Base-by-base conservation (phyloP, 1,140 invertebrate species). In the Patella vulgata region DNA sequence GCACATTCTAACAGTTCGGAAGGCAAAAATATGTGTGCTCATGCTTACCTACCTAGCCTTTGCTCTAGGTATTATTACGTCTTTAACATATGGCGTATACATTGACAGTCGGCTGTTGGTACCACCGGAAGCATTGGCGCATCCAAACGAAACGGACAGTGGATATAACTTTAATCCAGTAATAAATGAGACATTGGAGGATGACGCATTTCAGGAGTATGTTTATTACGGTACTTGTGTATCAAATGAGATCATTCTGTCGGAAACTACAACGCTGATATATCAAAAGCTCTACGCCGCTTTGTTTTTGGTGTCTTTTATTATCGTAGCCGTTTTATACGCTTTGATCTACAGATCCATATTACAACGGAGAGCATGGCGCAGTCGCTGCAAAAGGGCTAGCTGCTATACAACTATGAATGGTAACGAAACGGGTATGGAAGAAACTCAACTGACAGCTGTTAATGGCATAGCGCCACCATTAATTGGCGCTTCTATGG, bases 201-300 rank as follows among this genome's bases (percentile, higher is more conserved):
- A 8, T 2, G 0, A 19, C 23, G 19, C 40, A 23, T 27, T 21
- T n/a, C n/a, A 23, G 25, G 25, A 28, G n/a, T 48, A 30, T 39
- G 43, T 59, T 25, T 69, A 58, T 17, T 14, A 14, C 5, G 65
- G 71, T 4, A 23, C 43, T 14, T 77, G 73, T 59, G 27, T 39
- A 3, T 53, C 47, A 2, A 66, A 65, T 33, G 33, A 36, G 0
- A 40, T 71, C 19, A 69, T 75, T 39, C 28, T 74, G 6, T 66
- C 66, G 31, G 39, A 64, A 1, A 47, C 36, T 1, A 70, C 76
- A 33, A 59, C 66, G 27, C 25, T 57, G 12, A 56, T 70, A 0
- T 80, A 73, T 50, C 76, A 75, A 57, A 73, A 77, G 43, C 54
- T 81, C 9, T 77, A 80, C 59, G 73, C 73, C 1, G 68, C 63